Base-by-base conservation (phyloP, 2,888 invertebrate species). In the Parapristionchus giblindavisi region DNA sequence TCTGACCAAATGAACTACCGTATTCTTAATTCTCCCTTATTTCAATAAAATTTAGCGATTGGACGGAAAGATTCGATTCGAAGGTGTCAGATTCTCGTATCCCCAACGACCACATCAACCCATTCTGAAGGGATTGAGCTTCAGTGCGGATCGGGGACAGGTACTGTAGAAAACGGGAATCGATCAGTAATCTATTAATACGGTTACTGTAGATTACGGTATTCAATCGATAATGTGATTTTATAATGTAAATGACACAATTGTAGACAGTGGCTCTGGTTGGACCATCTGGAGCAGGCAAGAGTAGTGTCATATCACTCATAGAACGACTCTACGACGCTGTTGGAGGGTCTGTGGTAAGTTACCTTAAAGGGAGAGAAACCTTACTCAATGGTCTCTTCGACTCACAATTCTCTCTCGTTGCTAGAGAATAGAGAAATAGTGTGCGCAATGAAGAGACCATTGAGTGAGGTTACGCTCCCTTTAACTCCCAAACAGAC, bases 281-380 rank as follows among this genome's bases (percentile, higher is more conserved):
- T 5, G 95, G 75, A 89, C 92, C 92, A 3, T 94, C 94, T 78
- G 95, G 95, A 0, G 94, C 94, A 87, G 95, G 95, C 6, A 95
- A 95, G 89, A 94, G 93, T 60, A 95, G 94, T 0, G 92, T 93
- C 65, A 92, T 95, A 76, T 93, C 93, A 85, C 90, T 95, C 40
- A 88, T 95, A 0, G 92, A 94, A 89, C 90, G 94, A 75, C 94
- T 94, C 88, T 95, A 95, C 87, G 94, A 94, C 87, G 92, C 93
- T 0, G 89, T 89, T 11, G 89, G 88, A 3, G 94, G 94, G 17
- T 86, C 90, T 40, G 91, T 93, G 79, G 91, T 91, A 83, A 90
- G 91, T n/a, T n/a, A n/a, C n/a, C n/a, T n/a, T n/a, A n/a, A n/a
- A n/a, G n/a, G n/a, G n/a, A n/a, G n/a, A n/a, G n/a, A n/a, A n/a